phyloP scores from a whole-genome alignment of 2,888 invertebrate genomes.

The Melinaea menophilus region DNA sequence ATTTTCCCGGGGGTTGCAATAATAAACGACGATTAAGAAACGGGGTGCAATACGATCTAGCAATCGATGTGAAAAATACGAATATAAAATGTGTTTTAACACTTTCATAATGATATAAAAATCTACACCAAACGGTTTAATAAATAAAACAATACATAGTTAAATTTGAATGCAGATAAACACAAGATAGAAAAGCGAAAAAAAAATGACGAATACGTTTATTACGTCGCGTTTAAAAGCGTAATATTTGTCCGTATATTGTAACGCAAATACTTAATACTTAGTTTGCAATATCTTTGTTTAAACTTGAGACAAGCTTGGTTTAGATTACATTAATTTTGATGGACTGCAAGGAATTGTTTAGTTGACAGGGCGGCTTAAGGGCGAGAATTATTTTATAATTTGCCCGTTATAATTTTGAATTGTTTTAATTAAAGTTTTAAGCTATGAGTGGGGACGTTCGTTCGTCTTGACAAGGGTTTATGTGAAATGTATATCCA shows the following conservation, averaged over 20 bases:
- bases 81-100: conserved; percentile 10
- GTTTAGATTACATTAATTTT: conserved; percentile 76
- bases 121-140: not conserved
- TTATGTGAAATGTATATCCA: conserved; percentile 45
- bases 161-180: no score
- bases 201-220: no score
- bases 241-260: conserved; percentile 36
- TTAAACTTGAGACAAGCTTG: conserved; percentile 67
- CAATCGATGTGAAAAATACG: conserved; percentile 38
- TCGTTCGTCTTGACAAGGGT: conserved; percentile 50
- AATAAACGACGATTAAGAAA: conserved; percentile 64
- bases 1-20: conserved; percentile 48
- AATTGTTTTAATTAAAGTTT: conserved; percentile 71
- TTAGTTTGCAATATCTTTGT: conserved; percentile 73
- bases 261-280: conserved; percentile 49
- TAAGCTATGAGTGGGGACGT: conserved; percentile 54
- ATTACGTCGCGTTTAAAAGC: conserved; percentile 13
- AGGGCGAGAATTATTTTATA: conserved; percentile 65
- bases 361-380: conserved; percentile 67
- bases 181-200: no score
- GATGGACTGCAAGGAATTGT: conserved; percentile 74
- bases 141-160: no score
- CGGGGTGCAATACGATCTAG: conserved; percentile 43
- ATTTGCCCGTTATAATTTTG: conserved; percentile 62
- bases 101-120: not conserved